Base-by-base conservation (phyloP, 2,888 invertebrate species). In the Lasioglossum morio region DNA sequence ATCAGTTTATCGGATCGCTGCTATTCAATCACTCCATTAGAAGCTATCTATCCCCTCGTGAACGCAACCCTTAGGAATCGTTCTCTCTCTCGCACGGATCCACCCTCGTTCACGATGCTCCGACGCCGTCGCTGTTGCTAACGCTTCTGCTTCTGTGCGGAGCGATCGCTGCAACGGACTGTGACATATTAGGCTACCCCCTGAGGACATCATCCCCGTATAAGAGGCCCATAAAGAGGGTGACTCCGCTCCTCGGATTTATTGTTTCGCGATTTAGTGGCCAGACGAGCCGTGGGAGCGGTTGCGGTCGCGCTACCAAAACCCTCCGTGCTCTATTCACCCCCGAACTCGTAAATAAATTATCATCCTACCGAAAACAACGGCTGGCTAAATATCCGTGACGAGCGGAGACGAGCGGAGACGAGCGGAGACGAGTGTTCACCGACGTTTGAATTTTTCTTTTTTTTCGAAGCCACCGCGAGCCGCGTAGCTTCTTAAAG, bases 171-270 rank as follows among this genome's bases (percentile, higher is more conserved):
- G 95, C 95, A 94, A 94, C 95, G 93, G 95, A 95, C 95, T 95
- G 94, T 95, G 95, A 95, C 95, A 93, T 95, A 95, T 95, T 95
- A 95, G 93, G 92, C 94, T 92, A 93, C 93, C 95, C 95, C 93
- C 93, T 87, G 89, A 92, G 92, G 91, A 91, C 92, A 93, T 93
- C 93, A 93, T 93, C 92, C 92, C 89, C 89, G 87, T 81, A 89
- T 92, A 93, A 93, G 93, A 94, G 94, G 90, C 87, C 90, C 90
- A 89, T 91, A 91, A 93, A 93, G 91, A 91, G 90, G 91, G 90
- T 91, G 92, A 89, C 81, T 85, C 83, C 87, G 81, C 86, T 84
- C 86, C 86, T 69, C 89, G 91, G 93, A 95, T 95, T 95, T 95
- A 95, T 95, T 93, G 95, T 94, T 94, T 93, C 91, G 92, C 92